Base-by-base conservation (phyloP, 2,888 invertebrate genomes). In the Agrochola macilenta region DNA sequence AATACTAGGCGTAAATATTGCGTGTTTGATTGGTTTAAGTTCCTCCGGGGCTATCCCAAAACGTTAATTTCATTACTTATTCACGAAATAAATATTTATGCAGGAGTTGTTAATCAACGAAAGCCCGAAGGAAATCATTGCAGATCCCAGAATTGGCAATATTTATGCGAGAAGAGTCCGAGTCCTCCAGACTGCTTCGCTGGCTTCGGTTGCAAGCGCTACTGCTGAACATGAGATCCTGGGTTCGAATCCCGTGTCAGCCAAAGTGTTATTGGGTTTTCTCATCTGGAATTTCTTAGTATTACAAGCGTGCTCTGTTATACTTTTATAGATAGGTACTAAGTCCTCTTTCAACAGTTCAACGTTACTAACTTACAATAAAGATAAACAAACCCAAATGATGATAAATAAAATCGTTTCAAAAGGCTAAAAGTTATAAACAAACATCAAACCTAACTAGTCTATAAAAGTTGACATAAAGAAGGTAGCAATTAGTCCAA, bases 401-500 rank as follows among this genome's bases (percentile, higher is more conserved):
- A n/a, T 8, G 26, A n/a, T 57, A 57, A 39, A 35, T 54, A 20
- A 49, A 23, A 63, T 61, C 7, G 30, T 54, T 35, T 35, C 5
- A 52, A 74, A 78, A 35, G 26, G 14, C n/a, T 20, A 49, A 49
- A 43, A 20, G 14, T 26, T 61, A 9, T 54, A 35, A 63, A 63
- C 9, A 69, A 79, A 76, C 75, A 52, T 52, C 7, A 35, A 66
- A 61, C 7, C 49, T 23, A 60, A 61, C 69, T 65, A 35, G 17
- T 65, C 30, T 58, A 68, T 57, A 80, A 79, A 69, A 77, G 78
- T 79, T 68, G 71, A 64, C 75, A 69, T 76, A 80, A 74, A 81
- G 57, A 78, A 43, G 26, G 5, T 14, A 23, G 11, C 9, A 9
- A 49, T 71, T 64, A 54, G 20, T 43, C 8, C 20, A 57, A 70